Base-by-base conservation (phyloP, 2,797 vertebrate species). In the Leptoclinus maculatus region DNA sequence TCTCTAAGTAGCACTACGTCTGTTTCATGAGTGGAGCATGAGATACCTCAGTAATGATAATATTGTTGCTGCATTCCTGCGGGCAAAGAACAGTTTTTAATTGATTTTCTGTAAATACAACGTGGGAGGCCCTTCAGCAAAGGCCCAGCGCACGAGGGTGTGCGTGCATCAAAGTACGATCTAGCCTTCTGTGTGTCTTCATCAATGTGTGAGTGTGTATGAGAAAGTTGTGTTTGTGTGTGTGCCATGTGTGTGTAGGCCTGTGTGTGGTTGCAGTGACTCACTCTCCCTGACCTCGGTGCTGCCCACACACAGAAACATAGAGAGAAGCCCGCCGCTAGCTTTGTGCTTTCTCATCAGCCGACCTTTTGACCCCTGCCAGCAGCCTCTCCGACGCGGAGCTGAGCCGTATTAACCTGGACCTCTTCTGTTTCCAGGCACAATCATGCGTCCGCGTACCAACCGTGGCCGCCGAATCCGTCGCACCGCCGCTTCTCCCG, bases 281-380 rank as follows among this genome's bases (percentile, higher is more conserved):
- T 93, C 90, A 92, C 88, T 88, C 74, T 87, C 70, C 72, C 83
- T 87, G 85, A 92, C 90, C 92, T 88, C 82, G 1, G 5, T 23
- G n/a, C 89, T 90, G 88, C 93, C 91, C 87, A 94, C 93, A 86
- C 90, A 89, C 81, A 81, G 67, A 84, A 53, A 88, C 75, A 51
- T 4, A 53, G 62, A 74, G 80, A 80, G 69, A 65, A 79, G 70
- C 71, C 74, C 47, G 2, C 58, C 73, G 9, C 80, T 75, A 72
- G 89, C 84, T 82, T 84, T 82, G 78, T 83, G 82, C 77, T 87
- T 91, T 91, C 90, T 93, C 90, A 93, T 92, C 90, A 87, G 80
- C 66, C 2, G 74, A 88, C 78, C 91, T 82, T 82, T 60, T 66
- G 80, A 87, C 84, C 82, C 71, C 71, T 66, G 83, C 86, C 76